Evolutionary conservation across 2,888 invertebrate genomes (phyloP), one percentile per base, ranked within the genome.

Genomic region (Drosophila cracens): DNA sequence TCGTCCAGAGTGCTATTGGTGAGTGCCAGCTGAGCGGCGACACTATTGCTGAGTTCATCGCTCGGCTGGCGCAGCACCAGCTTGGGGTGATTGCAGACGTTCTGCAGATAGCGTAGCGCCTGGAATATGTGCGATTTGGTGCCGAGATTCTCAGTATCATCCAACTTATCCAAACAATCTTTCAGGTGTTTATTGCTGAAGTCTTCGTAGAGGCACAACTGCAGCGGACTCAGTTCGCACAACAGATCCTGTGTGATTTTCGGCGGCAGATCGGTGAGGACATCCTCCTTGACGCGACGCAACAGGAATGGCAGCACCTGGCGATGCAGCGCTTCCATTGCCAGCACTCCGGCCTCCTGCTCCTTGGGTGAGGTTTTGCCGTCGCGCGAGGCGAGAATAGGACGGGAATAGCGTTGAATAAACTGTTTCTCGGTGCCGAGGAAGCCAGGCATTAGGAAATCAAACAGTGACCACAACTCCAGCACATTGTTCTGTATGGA

Each of bases 231-330:
- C 74, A 99, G 94, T 91, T 99, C 99, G 93, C 99, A 99, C 92
- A 99, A 97, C 94, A 99, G 98, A 94, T 99, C 99, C 94, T 99
- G 99, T 6, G 99, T 99, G 63, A 99, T 99, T 94, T 99, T 99
- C 10, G 99, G 99, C 43, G 99, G 99, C 70, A 99, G 94, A 93
- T 99, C 99, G 89, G 97, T 96, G 0, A 99, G 94, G 0, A 99
- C 99, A 91, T 99, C 99, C 90, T 98, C 98, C 91, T 99, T 99
- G 92, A 99, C 96, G 77, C 99, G 95, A 11, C 99, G 95, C 73
- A 99, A 94, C 2, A 99, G 95, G 94, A 99, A 99, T 18, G 99
- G 99, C 74, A 99, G 93, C 27, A 99, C 98, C 94, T 97, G 97
- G 82, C 98, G 94, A 91, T 98, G 98, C 70, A 98, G 93, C 3